Evolutionary conservation across 2,888 invertebrate species (phyloP), one percentile per base, ranked within the genome.

Genomic region (Piscicola geometra): DNA sequence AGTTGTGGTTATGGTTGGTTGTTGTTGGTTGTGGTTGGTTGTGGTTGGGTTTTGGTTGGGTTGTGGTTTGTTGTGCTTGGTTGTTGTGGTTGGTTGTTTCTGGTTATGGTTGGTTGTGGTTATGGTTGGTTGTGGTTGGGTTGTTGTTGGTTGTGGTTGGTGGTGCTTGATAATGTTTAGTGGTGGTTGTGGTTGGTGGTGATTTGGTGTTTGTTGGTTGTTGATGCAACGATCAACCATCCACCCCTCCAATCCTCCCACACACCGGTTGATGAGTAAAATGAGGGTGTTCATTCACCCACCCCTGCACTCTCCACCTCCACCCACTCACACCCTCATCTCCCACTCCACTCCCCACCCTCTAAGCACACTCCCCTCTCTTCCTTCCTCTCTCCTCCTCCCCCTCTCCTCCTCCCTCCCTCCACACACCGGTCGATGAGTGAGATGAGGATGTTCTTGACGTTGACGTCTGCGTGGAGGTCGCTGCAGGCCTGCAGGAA

Each of bases 251-350:
- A 35, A 0, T 30, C 32, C 32, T 30, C 52, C 12, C 64, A 68
- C 47, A 30, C 56, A 80, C 85, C 88, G 85, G 85, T 99, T 97
- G 81, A 99, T 98, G 47, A 99, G 88, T 0, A 96, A 93, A 80
- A 97, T 97, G 78, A 99, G 94, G 78, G 99, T 94, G 85, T 96
- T 97, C 87, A n/a, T n/a, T n/a, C n/a, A n/a, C n/a, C n/a, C n/a
- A n/a, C n/a, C n/a, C n/a, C n/a, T n/a, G n/a, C n/a, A n/a, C n/a
- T n/a, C n/a, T 25, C 0, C 1, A 68, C 33, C 68, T 30, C n/a
- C 21, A n/a, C n/a, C 33, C 32, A 35, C 9, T 33, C n/a, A 9
- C 33, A 68, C n/a, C 32, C 2, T 30, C 68, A 12, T 35, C 28
- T 18, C 1, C n/a, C 25, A 1, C 85, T 30, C 50, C 21, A 25